Base-by-base conservation (phyloP, 2,113 vertebrate genomes). In the Zosterops lateralis region DNA sequence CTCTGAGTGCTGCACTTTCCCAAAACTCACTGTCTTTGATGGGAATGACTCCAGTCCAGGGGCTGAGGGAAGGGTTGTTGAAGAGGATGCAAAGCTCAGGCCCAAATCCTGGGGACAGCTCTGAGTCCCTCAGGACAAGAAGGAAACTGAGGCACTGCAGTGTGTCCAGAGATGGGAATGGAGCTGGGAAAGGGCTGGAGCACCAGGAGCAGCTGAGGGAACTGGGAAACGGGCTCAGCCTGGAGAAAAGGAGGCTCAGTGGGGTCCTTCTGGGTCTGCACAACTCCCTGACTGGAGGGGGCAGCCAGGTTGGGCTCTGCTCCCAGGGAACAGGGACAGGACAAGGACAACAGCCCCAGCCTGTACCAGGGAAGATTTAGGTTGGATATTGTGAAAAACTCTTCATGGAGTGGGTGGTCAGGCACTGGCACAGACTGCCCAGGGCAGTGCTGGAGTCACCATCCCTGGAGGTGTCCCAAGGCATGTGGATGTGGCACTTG, bases 161-260 rank as follows among this genome's bases (percentile, higher is more conserved):
- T 0, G 0, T 1, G 48, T 47, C 19, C 65, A 87, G 56, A 6
- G n/a, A 4, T 7, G 40, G 48, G 48, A 56, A 48, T 0, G 0
- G 56, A 87, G 40, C n/a, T 71, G 56, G 12, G 50, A 36, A 48
- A 40, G 56, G 40, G 3, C 29, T 56, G 48, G 29, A 78, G 24
- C 32, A 0, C 32, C 45, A 53, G 45, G 15, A 61, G 14, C 0
- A 0, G n/a, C 65, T 48, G 42, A 64, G 57, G 34, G 42, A 64
- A 34, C 66, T 79, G 84, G 57, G 14, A 25, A 65, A 57, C 40
- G 73, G 34, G 29, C 40, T 78, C 19, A 87, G 56, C 10, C 48
- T 54, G 48, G 48, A 62, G 56, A 0, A 56, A 14, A 78, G 57
- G 74, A 34, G 25, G 66, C 17, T 87, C 50, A 36, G 50, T 44